Evolutionary conservation across 2,888 invertebrate species (phyloP), one percentile per base, ranked within the genome.

Genomic region (Auanema sp.): DNA sequence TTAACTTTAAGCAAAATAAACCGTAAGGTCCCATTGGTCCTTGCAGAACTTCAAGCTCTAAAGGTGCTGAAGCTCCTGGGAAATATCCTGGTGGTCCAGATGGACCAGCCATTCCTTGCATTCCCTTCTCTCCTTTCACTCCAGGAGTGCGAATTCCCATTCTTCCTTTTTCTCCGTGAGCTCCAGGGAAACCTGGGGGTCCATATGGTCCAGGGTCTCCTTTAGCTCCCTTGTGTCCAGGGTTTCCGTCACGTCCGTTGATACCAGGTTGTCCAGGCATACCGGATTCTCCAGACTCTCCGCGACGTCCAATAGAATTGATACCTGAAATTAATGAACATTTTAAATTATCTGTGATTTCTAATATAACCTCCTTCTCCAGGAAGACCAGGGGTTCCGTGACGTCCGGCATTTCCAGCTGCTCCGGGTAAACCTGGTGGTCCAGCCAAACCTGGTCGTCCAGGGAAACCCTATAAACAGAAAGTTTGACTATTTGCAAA

Each of bases 271-370:
- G 41, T 23, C 72, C 72, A 2, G 64, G 41, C 41, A 68, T 58
- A 54, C 78, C 78, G 16, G 69, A 64, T 21, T 71, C 68, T 66
- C 75, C 78, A 43, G 67, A 63, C 16, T 44, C 66, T 66, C 68
- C 84, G 66, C 83, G 84, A 1, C 77, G 60, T 56, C 84, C 84
- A 57, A 72, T 68, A 25, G 84, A 84, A 60, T 85, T 85, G 62
- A 83, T 52, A 33, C 18, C 25, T 16, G 51, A 4, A 4, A 55
- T 25, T 2, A 8, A 55, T 23, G 3, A 14, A 6, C 6, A 40
- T 6, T 5, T 33, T 12, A 2, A 5, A 33, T 16, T n/a, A 12
- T 4, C 51, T 3, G 52, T 23, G 47, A 18, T 47, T 16, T 18
- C 10, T 47, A 5, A 3, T 18, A 3, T 21, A 3, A 21, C 85